These are phyloP conservation scores for Carapus acus DNA, from an alignment of 2,797 vertebrate genomes.

Conservation along the genomic window DNA sequence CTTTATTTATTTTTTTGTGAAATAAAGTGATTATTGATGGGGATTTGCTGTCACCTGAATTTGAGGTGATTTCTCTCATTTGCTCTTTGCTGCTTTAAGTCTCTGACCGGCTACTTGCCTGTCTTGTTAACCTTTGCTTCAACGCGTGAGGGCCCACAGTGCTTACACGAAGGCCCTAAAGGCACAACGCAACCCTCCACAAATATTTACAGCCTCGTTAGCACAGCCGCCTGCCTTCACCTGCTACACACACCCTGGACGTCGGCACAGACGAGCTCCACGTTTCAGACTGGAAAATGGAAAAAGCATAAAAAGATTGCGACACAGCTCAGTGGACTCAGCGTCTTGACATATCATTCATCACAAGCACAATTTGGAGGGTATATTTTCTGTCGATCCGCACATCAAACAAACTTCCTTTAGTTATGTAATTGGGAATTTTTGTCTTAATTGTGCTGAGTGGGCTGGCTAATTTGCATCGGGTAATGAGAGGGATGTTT, in stretches of 20 bases:
- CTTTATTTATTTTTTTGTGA: too few relatives aligned
- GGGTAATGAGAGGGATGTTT: conserved; percentile 81
- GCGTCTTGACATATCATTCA: conserved; percentile 52
- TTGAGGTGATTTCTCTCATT: conserved; percentile 54
- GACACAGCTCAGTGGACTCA: too few relatives aligned
- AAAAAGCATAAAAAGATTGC: too few relatives aligned
- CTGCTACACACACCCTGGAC: conserved; percentile 52
- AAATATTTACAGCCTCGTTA: conserved; percentile 70
- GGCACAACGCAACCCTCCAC: conserved; percentile 51
- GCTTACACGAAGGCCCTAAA: conserved; percentile 59
- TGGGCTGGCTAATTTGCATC: conserved; percentile 77
- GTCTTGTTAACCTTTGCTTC: conserved; percentile 76
- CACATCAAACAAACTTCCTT: conserved; percentile 77
- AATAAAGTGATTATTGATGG: conserved; percentile 54
- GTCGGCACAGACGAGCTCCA: conserved; percentile 49
- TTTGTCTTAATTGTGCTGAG: conserved; percentile 78
- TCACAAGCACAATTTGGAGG: conserved; percentile 49
- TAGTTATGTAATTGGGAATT: conserved; percentile 79
- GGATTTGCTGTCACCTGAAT: conserved; percentile 64
- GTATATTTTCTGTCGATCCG: conserved; percentile 60
- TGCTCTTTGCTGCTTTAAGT: conserved; percentile 58
- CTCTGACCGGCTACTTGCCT: conserved; percentile 70
- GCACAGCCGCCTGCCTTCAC: conserved; percentile 61
- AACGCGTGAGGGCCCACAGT: conserved; percentile 61
- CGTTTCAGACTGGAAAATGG: conserved; percentile 53